Evolutionary conservation across 2,797 vertebrate genomes (phyloP).

Genomic region (Lophotriccus pileatus): DNA sequence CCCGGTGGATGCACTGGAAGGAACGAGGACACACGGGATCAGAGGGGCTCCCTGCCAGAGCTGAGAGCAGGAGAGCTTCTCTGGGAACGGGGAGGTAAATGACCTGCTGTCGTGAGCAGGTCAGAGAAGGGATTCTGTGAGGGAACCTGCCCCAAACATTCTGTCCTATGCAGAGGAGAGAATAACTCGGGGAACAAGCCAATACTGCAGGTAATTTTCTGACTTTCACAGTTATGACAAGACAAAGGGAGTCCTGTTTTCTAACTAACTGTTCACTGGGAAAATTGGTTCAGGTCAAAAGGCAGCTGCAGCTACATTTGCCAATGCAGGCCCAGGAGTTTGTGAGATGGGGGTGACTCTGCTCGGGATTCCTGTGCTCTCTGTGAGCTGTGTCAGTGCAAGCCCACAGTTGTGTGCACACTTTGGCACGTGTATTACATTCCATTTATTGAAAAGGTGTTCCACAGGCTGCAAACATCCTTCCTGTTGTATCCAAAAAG

Average conservation of each 20-base stretch:
- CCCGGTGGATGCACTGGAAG: slow-evolving; percentile 90
- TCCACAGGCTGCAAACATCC: background rate
- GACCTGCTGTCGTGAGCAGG: background rate
- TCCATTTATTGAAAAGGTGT: background rate
- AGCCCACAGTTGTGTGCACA: background rate
- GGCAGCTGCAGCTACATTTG: background rate
- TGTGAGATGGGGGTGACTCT: background rate
- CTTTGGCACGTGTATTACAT: accelerated
- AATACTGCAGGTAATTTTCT: background rate
- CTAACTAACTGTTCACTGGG: background rate
- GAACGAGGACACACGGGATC: background rate
- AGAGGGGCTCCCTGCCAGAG: background rate
- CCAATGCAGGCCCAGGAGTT: background rate
- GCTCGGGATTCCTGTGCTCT: no score
- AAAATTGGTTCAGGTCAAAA: background rate
- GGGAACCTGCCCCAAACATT: background rate
- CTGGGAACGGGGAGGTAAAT: background rate
- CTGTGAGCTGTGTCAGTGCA: background rate
- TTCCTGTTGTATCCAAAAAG: background rate
- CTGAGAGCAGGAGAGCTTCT: background rate
- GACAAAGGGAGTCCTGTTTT: background rate
- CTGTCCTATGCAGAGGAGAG: background rate
- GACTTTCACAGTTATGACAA: background rate
- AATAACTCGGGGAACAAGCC: background rate
- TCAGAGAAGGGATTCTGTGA: background rate